A percentile compares a stretch with the other conserved stretches of the same genome.
Conservation (phyloP, 2,113 vertebrate genomes). For the Chroicocephalus ridibundus region DNA sequence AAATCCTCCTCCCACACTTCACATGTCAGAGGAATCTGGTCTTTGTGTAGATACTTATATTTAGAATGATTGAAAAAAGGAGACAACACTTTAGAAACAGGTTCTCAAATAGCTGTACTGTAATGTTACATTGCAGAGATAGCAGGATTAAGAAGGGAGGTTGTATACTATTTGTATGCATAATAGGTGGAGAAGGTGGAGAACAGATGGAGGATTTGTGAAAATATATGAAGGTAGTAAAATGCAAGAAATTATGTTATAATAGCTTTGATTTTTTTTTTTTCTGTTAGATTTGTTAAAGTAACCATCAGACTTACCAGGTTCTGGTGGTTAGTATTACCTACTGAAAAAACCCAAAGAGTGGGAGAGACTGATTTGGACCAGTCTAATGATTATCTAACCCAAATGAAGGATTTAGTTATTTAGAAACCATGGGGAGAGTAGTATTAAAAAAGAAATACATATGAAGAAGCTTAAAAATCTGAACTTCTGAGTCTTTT, state of each 20-base stretch:
- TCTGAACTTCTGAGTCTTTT: not conserved
- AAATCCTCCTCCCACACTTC: conserved; percentile 21
- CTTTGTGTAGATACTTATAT: conserved; percentile 28
- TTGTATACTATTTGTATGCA: not conserved
- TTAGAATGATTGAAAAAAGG: not conserved
- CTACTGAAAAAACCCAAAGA: not conserved
- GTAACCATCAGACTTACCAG: not conserved
- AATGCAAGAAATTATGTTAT: not conserved
- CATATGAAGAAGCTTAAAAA: not conserved
- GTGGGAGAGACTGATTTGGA: not conserved
- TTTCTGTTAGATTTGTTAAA: not conserved
- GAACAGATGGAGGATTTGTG: not conserved
- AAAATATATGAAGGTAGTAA: not conserved
- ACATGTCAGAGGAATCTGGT: not conserved
- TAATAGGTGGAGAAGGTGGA: not conserved
- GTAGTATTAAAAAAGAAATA: not conserved
- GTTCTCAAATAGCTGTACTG: not conserved
- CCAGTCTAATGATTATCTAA: not conserved
- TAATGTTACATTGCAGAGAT: not conserved
- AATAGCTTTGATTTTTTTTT: not conserved
- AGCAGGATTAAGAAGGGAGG: not conserved
- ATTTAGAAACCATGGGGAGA: not conserved
- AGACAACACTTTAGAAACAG: not conserved
- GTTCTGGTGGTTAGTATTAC: not conserved
- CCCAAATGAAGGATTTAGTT: not conserved